phyloP scores from a whole-genome alignment of 2,113 vertebrate genomes.

The Tinamus guttatus region DNA sequence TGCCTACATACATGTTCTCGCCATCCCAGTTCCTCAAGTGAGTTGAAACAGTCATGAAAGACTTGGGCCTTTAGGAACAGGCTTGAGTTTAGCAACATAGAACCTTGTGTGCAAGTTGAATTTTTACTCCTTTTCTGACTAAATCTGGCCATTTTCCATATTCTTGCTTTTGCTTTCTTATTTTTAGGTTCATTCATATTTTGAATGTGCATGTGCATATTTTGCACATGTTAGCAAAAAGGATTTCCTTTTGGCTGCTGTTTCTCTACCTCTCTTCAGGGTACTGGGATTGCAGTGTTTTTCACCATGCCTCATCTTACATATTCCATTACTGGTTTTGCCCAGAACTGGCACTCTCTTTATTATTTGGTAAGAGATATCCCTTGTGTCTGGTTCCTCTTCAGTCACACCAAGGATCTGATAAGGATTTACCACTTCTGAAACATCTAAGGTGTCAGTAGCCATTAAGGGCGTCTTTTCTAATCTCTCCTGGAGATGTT shows the following conservation, averaged over 20 bases:
- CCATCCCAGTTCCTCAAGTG: background rate
- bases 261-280: background rate
- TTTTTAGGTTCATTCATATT: background rate
- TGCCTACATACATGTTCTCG: background rate
- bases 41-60: background rate
- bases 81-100: background rate
- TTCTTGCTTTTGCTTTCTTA: background rate
- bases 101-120: background rate
- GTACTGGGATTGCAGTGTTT: background rate
- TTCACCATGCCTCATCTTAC: background rate
- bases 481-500: background rate
- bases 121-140: background rate
- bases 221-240: background rate
- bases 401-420: background rate
- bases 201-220: background rate
- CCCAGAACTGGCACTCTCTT: background rate
- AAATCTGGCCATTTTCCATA: background rate
- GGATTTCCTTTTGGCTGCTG: background rate
- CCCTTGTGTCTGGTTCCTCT: background rate
- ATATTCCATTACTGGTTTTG: background rate
- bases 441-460: background rate
- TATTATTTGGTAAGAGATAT: background rate
- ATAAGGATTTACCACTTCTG: background rate
- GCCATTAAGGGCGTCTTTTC: background rate
- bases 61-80: background rate